Evolutionary conservation across 2,113 vertebrate species (phyloP), one percentile per base, ranked within the genome.

Genomic region (Scopus umbretta): DNA sequence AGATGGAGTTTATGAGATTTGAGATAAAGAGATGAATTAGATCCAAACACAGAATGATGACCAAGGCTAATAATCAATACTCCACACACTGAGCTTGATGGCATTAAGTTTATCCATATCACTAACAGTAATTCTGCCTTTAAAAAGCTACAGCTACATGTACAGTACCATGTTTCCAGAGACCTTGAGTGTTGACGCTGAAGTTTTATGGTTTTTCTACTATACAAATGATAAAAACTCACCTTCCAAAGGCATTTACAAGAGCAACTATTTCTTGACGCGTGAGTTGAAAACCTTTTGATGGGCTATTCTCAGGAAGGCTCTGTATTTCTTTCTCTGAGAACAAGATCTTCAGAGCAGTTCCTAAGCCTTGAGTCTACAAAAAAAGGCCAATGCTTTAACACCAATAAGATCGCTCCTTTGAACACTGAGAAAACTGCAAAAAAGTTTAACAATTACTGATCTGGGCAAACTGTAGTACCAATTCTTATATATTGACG

Each of bases 321-420:
- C 98, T 99, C 95, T 99, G 98, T 92, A 99, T 99, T 97, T 99
- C 99, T 73, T 98, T 99, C 97, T 99, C 99, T 13, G 99, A 99
- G 97, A 99, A 99, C 50, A 99, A 97, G 96, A 99, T 99, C 98
- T 99, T 99, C 97, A 99, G 98, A 30, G 99, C 99, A 14, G 99
- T 99, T 87, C 99, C 99, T 92, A 99, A 98, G 62, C 99, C 99
- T 96, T 99, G 98, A 73, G 99, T 99, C 99, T 99, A 79, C 56
- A 94, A 95, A 74, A 93, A 71, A 93, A 67, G 9, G 25, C 15
- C 65, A 42, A 1, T 16, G 22, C 63, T 96, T 72, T 75, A 79
- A 40, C 7, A 73, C 23, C 45, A 87, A 5, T 42, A 86, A 65
- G 23, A 72, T 32, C 23, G 68, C 23, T 61, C 40, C 29, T 58